Evolutionary conservation across 2,888 invertebrate genomes (phyloP), one percentile per base, ranked within the genome.

Genomic region (Macaria liturata): DNA sequence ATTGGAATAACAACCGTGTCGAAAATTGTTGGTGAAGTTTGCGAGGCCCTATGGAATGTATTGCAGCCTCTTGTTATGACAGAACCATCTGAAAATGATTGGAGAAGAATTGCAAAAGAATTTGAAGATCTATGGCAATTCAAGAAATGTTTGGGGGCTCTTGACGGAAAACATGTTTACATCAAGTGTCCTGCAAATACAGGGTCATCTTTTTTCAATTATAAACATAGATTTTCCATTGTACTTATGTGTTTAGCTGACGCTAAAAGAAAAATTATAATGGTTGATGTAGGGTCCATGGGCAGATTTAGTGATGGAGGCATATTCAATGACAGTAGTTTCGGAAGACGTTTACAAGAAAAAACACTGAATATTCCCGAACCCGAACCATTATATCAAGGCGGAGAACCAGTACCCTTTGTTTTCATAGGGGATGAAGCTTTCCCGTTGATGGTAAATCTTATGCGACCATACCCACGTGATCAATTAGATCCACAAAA

Each of bases 371-470:
- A 57, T 40, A 6, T 61, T 5, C 59, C 43, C 44, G 43, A n/a
- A n/a, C 48, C 54, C 9, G 9, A 55, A 48, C 49, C 55, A 43
- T 20, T 59, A 50, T 46, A 39, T 42, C 9, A 58, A 56, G 39
- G 37, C 34, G 58, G 55, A 50, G 53, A 53, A 31, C 31, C 20
- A 52, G 49, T 61, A 53, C 55, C 58, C 20, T 62, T 49, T 20
- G 56, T 62, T 34, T 58, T 58, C 40, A 53, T 63, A 46, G 60
- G 57, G n/a, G 63, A 63, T 30, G 63, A 63, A 53, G 60, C 55
- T 37, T 63, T 63, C 42, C 53, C 60, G n/a, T 60, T 60, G 55
- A 52, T 34, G n/a, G n/a, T n/a, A n/a, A 53, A 63, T 43, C 46
- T 57, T 9, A 49, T 63, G 60, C 42, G 58, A 34, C 58, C 63